A percentile compares a stretch with the other conserved stretches of the same genome.
Evolutionary conservation across 2,113 vertebrate species (phyloP).

Genomic region (Vulpes lagopus): DNA sequence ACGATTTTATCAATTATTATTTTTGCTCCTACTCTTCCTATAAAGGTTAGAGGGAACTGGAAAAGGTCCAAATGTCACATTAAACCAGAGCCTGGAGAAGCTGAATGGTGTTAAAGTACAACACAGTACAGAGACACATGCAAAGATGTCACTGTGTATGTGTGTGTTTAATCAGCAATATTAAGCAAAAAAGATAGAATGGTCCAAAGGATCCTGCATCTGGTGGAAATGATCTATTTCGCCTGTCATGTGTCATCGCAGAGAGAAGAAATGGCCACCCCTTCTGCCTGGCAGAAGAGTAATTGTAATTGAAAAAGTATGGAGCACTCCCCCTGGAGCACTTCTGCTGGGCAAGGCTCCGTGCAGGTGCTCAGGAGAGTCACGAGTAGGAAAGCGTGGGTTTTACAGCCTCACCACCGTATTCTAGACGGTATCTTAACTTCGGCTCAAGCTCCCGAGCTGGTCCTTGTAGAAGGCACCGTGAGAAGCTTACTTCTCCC

Average conservation of each 20-base stretch:
- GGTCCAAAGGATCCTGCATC: neutral
- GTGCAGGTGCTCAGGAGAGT: rapidly evolving
- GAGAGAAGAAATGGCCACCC: neutral
- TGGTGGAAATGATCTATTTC: neutral
- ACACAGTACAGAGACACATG: neutral
- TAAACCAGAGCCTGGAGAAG: no score
- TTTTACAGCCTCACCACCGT: rapidly evolving
- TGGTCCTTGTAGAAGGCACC: rapidly evolving
- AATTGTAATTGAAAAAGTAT: no score
- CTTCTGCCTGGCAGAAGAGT: neutral
- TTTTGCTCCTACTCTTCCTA: neutral
- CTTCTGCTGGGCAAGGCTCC: rapidly evolving
- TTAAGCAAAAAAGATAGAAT: neutral
- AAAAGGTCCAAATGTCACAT: neutral
- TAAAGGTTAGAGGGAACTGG: neutral
- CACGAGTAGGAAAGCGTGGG: rapidly evolving
- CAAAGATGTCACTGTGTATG: neutral
- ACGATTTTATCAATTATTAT: neutral
- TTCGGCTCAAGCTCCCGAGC: neutral
- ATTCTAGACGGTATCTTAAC: neutral
- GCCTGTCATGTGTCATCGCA: neutral
- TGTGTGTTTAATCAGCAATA: neutral
- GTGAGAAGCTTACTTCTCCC: neutral
- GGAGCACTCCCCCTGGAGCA: no score
- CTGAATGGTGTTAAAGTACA: neutral